Base-by-base conservation (phyloP, 2,797 vertebrate species). In the Sebastes iracundus region DNA sequence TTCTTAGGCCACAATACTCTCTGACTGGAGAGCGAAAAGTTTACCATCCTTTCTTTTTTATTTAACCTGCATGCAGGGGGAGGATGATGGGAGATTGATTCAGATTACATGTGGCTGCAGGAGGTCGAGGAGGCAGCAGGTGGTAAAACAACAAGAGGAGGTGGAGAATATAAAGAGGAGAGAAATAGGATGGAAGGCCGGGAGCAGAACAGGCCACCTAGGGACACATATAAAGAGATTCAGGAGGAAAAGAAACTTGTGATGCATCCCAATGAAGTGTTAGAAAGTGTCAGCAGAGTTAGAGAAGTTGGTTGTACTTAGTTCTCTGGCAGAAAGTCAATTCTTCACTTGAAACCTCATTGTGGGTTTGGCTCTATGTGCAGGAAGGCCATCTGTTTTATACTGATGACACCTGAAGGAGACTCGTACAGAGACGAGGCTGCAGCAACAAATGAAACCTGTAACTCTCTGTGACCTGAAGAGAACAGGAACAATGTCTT, bases 381-480 rank as follows among this genome's bases (percentile, higher is more conserved):
- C 4, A 65, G 80, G 35, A 46, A 32, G 27, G 18, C 82, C 82
- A 87, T 85, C 84, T 88, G 79, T 67, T 78, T 52, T 6, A 52
- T 52, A 0, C 52, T 55, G 52, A 23, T 11, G 10, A 55, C 49
- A 52, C 49, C 8, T 52, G 49, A n/a, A n/a, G 42, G 16, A 16
- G 16, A 16, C 16, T 46, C 42, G 16, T 46, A 16, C 42, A 46
- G 42, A 46, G 42, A 18, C 6, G 20, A 52, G 20, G 49, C 49
- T n/a, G 49, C 49, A 52, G 49, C 20, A 52, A 52, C 42, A 46
- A 46, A 18, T 1, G 16, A 18, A 8, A n/a, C 46, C 46, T n/a
- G 46, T n/a, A 52, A 8, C 46, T 49, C 46, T 49, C 46, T 18
- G 46, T 6, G 14, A 7, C 16, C 42, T 46, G 16, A 46, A n/a